Conservation (phyloP, 2,888 invertebrate species). For the Xanthostigma xanthostigma region DNA sequence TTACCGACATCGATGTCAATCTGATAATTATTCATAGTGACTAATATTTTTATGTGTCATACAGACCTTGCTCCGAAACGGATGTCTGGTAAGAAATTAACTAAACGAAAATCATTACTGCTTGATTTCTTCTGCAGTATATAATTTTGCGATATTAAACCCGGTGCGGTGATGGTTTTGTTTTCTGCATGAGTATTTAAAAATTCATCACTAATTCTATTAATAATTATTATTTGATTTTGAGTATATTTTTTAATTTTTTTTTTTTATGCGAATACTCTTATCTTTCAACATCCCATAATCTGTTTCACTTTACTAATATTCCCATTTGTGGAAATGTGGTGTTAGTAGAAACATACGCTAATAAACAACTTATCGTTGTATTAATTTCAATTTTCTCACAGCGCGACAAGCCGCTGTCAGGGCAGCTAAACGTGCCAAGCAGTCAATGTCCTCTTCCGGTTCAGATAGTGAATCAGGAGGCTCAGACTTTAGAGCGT, state of each 20-base stretch:
- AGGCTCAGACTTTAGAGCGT: conserved; percentile 26
- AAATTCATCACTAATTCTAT: neutral
- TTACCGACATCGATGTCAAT: neutral
- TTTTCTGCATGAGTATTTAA: too few relatives aligned
- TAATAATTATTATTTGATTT: conserved; percentile 1
- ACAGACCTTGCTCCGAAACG: conserved; percentile 3
- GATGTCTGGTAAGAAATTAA: conserved; percentile 4
- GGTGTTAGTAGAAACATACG: too few relatives aligned
- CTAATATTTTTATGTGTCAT: too few relatives aligned
- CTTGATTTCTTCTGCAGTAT: too few relatives aligned
- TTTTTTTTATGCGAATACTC: conserved; percentile 4
- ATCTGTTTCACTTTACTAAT: conserved; percentile 29
- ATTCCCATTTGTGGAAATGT: conserved; percentile 14
- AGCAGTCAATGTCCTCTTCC: conserved; percentile 13
- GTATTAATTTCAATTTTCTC: conserved; percentile 9
- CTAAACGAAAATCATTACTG: too few relatives aligned
- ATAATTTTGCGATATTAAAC: too few relatives aligned
- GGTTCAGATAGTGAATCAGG: conserved; percentile 15
- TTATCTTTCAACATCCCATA: neutral
- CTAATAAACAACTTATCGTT: neutral
- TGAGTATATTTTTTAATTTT: conserved; percentile 9
- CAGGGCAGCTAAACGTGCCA: conserved; percentile 39
- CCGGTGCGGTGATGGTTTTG: too few relatives aligned
- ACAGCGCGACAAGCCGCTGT: conserved; percentile 42
- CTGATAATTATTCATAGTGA: neutral